Conservation (phyloP, 2,113 vertebrate species). For the Condylura cristata region DNA sequence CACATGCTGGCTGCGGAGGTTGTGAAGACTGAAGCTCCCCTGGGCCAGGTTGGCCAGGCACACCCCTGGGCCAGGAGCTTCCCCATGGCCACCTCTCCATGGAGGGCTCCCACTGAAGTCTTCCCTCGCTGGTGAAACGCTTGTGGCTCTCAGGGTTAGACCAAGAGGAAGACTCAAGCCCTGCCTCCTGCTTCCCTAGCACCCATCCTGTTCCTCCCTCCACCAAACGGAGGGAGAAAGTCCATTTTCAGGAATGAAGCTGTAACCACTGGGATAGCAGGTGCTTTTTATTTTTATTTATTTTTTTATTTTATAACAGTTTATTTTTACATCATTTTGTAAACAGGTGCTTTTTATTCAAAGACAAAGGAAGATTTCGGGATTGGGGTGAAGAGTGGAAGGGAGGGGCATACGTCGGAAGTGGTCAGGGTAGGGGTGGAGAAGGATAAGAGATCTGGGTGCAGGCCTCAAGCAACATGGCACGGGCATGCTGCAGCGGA, state of each 20-base stretch:
- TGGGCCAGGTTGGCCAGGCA: neutral
- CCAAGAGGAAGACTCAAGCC: neutral
- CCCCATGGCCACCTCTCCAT: neutral
- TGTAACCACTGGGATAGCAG: neutral
- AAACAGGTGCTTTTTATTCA: neutral
- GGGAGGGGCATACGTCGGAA: accelerated
- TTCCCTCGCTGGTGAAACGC: neutral
- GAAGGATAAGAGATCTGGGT: neutral
- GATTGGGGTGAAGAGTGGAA: neutral
- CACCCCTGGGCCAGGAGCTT: accelerated
- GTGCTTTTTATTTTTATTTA: neutral
- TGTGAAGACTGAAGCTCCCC: neutral
- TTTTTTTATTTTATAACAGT: too few species aligned
- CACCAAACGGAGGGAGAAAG: neutral
- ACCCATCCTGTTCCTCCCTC: neutral
- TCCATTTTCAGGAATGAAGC: neutral
- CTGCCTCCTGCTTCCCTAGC: neutral
- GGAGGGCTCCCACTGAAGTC: neutral
- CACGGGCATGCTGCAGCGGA: neutral
- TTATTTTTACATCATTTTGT: too few species aligned
- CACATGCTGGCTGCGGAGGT: neutral
- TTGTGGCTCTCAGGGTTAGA: too few species aligned
- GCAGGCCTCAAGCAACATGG: neutral
- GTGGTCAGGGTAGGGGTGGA: neutral
- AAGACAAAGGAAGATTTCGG: conserved; percentile 13